phyloP scores from a whole-genome alignment of 23 tunicate genomes.

The Clavelina lepadiformis region DNA sequence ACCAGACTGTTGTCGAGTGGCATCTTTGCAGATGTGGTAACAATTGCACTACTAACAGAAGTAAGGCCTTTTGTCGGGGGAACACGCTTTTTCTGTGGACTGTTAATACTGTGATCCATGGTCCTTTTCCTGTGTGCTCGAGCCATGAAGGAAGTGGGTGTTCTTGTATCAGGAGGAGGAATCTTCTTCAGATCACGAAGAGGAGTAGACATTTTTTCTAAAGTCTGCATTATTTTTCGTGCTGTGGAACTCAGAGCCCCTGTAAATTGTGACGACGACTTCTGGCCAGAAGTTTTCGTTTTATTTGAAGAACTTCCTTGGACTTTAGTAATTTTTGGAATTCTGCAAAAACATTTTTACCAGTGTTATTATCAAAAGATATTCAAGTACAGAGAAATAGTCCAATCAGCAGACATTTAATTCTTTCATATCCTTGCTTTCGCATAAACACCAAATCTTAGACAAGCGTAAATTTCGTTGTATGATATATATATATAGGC shows the following conservation, averaged over 20 bases:
- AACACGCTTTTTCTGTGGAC: not conserved
- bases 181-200: constrained; percentile 19
- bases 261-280: too few species aligned
- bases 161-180: constrained; percentile 18
- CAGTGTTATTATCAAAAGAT: too few species aligned
- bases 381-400: too few species aligned
- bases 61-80: constrained; percentile 8
- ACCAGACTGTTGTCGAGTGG: constrained; percentile 20
- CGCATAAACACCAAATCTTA: too few species aligned
- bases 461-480: too few species aligned
- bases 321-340: too few species aligned
- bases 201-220: constrained; percentile 37
- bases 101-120: not conserved
- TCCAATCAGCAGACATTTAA: too few species aligned
- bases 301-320: too few species aligned
- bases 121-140: constrained; percentile 11
- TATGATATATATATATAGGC: too few species aligned
- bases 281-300: too few species aligned
- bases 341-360: too few species aligned
- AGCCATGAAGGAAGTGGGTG: not conserved
- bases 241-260: constrained; percentile 29
- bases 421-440: too few species aligned
- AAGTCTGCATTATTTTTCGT: constrained; percentile 12
- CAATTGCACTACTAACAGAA: not conserved
- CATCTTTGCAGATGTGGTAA: not conserved